Conservation (phyloP, 2,888 invertebrate genomes). For the Diogma glabrata region DNA sequence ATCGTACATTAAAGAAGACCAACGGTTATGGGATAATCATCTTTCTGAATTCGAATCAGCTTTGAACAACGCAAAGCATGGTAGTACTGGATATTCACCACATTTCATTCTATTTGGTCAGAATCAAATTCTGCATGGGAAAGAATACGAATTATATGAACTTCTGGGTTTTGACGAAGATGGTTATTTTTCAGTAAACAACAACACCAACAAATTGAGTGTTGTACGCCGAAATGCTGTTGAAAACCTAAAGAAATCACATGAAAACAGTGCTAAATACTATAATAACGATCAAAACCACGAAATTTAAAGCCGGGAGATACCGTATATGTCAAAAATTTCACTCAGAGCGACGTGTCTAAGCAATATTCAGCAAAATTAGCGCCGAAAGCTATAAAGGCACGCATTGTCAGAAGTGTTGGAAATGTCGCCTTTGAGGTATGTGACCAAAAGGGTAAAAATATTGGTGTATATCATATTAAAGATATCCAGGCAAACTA, state of each 20-base stretch:
- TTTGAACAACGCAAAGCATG: not conserved
- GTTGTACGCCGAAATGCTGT: not conserved
- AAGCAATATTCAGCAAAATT: not conserved
- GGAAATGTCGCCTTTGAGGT: not conserved
- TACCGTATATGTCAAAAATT: not conserved
- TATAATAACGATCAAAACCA: not conserved
- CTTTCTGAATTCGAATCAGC: not conserved
- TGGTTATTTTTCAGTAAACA: not conserved
- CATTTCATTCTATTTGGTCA: not conserved
- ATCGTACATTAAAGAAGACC: not conserved
- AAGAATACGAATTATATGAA: not conserved
- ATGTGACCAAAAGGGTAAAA: not conserved
- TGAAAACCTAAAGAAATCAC: not conserved
- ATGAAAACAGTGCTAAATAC: not conserved
- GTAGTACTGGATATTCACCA: not conserved
- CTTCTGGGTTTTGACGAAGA: not conserved
- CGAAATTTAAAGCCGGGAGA: not conserved
- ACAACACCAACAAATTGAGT: not conserved
- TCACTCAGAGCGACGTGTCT: not conserved
- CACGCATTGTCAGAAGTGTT: not conserved
- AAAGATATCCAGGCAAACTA: not conserved
- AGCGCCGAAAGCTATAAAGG: not conserved
- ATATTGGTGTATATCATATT: not conserved
- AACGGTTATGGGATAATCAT: not conserved
- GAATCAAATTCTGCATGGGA: not conserved